Conservation (phyloP, 2,113 vertebrate species). For the Burhinus bistriatus region DNA sequence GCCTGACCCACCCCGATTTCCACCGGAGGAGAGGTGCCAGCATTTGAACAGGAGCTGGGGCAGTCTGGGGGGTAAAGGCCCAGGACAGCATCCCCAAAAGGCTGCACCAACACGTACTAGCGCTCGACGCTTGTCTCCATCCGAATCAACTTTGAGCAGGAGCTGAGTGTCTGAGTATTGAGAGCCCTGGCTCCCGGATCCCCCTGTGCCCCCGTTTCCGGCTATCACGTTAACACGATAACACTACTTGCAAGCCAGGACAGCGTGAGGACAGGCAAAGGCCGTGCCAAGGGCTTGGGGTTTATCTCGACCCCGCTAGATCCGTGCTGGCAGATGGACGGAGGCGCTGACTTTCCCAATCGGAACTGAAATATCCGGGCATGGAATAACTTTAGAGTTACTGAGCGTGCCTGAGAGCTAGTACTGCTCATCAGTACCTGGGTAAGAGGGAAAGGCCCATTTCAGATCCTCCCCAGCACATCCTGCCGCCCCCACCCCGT, state of each 20-base stretch:
- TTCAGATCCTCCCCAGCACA: not conserved
- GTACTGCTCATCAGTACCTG: not conserved
- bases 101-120: accelerated
- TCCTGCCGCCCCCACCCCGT: accelerated
- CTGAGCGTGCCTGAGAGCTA: not conserved
- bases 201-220: not conserved
- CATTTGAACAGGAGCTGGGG: not conserved
- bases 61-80: not conserved
- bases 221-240: too few relatives aligned
- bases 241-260: not conserved
- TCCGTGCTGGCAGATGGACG: not conserved
- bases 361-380: not conserved
- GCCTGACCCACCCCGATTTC: accelerated
- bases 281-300: not conserved
- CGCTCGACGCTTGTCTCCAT: not conserved
- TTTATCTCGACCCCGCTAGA: accelerated
- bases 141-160: not conserved
- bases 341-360: not conserved
- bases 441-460: not conserved
- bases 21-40: not conserved
- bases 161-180: not conserved
- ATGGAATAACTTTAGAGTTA: not conserved
- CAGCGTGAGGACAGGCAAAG: not conserved
- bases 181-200: too few relatives aligned
- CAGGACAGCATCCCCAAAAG: not conserved